Base-by-base conservation (phyloP, 2,113 vertebrate species). In the Pseudorhombus dupliciocellatus region DNA sequence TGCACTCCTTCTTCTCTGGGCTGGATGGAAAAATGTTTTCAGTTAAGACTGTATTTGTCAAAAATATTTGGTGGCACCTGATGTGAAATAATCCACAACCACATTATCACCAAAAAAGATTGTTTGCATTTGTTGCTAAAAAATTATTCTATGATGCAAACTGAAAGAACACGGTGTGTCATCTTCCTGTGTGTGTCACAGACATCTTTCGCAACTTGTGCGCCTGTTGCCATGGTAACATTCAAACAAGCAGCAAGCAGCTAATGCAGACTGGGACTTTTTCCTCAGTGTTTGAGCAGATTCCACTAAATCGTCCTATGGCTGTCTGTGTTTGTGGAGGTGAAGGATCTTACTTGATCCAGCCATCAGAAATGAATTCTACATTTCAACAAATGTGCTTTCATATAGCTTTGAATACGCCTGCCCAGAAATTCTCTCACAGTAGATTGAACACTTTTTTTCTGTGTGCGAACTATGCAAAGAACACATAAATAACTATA, bases 221-320 rank as follows among this genome's bases (percentile, higher is more conserved):
- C 12, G 61, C 34, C 14, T 0, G 25, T 78, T 51, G 28, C 81
- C 67, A 70, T 87, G 83, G 81, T 18, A 65, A 21, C 74, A n/a
- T 31, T n/a, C 12, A 65, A 81, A 78, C 58, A 70, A 73, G 3
- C 22, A 34, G 1, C 34, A 37, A 37, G 3, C 34, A 37, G 34
- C 9, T 37, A 37, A 37, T 12, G 34, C 34, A 11, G 3, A 37
- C 12, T 2, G 34, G 34, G 34, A 37, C 34, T 12, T 37, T 11
- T 37, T 10, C 31, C 31, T 34, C 9, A 37, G 34, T 37, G 34
- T 37, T 11, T 37, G 34, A 11, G 34, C 34, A 37, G 10, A 37
- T 12, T 9, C 34, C 34, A 37, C 34, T 37, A 5, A 5, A 34
- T 34, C 31, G 8, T 34, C 31, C 2, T 34, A 7, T 34, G 2